Conservation (phyloP, 2,888 invertebrate species). For the Nasonovia ribisnigri region DNA sequence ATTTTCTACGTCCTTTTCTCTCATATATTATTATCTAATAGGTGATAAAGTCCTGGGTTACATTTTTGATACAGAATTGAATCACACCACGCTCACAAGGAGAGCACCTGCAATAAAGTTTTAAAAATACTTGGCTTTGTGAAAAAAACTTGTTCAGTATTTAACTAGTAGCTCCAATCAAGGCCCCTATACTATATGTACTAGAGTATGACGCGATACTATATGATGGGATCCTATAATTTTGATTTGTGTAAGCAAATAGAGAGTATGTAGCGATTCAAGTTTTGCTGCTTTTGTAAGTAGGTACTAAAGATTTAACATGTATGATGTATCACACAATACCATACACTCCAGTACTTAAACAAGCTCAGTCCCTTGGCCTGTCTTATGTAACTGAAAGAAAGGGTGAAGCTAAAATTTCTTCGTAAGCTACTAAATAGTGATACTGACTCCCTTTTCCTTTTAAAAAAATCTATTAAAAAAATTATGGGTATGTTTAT, state of each 20-base stretch:
- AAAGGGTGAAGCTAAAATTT: too few species aligned
- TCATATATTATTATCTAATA: not conserved
- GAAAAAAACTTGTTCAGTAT: not conserved
- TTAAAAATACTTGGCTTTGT: not conserved
- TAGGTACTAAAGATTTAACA: not conserved
- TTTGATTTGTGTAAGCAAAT: not conserved
- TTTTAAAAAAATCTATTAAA: too few species aligned
- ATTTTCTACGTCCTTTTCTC: not conserved
- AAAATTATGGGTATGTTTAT: too few species aligned
- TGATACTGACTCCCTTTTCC: too few species aligned
- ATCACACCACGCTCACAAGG: not conserved
- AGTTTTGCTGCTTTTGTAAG: not conserved
- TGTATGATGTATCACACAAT: not conserved
- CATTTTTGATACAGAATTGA: not conserved
- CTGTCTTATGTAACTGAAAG: not conserved
- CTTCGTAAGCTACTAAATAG: too few species aligned
- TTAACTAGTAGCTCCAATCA: not conserved
- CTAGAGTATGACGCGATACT: not conserved
- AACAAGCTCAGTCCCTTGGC: not conserved
- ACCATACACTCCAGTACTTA: not conserved
- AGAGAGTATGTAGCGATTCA: not conserved
- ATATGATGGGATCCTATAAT: not conserved
- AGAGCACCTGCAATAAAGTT: not conserved
- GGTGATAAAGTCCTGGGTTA: not conserved
- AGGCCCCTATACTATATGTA: not conserved